Conservation (phyloP, 2,888 invertebrate species). For the Zelleria hepariella region DNA sequence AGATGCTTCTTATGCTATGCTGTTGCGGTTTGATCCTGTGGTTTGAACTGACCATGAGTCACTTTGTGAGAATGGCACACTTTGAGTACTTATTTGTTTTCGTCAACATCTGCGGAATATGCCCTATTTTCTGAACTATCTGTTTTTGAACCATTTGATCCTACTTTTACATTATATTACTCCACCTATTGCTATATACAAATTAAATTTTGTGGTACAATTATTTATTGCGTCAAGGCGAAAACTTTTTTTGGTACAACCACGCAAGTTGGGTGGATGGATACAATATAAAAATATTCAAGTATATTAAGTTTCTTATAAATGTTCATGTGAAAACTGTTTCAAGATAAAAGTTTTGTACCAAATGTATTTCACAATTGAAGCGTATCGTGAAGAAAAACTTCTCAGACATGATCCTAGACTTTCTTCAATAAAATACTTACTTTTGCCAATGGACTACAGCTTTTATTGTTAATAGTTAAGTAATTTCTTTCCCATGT, state of each 20-base stretch:
- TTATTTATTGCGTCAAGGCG: no score
- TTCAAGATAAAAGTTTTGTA: not conserved
- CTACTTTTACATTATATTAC: no score
- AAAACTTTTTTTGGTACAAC: no score
- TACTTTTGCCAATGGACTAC: not conserved
- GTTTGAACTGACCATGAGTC: slow-evolving; percentile 12
- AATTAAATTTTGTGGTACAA: not conserved
- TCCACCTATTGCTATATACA: no score
- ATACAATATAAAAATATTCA: no score
- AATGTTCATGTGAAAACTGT: not conserved
- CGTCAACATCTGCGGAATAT: not conserved
- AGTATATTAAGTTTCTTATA: no score
- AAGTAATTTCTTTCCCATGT: not conserved
- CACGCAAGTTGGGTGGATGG: no score
- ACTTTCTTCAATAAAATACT: not conserved
- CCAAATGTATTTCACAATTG: not conserved
- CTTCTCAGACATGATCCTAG: not conserved
- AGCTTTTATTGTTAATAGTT: not conserved
- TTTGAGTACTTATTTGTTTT: not conserved
- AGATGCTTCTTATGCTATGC: slow-evolving; percentile 42
- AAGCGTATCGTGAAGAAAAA: no score
- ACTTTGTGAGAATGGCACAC: not conserved
- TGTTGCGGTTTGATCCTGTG: slow-evolving; percentile 14
- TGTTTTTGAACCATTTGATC: not conserved
- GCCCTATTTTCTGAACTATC: not conserved